Evolutionary conservation across 2,888 invertebrate species (phyloP), one percentile per base, ranked within the genome.

Genomic region (Rhynchonema sp.): DNA sequence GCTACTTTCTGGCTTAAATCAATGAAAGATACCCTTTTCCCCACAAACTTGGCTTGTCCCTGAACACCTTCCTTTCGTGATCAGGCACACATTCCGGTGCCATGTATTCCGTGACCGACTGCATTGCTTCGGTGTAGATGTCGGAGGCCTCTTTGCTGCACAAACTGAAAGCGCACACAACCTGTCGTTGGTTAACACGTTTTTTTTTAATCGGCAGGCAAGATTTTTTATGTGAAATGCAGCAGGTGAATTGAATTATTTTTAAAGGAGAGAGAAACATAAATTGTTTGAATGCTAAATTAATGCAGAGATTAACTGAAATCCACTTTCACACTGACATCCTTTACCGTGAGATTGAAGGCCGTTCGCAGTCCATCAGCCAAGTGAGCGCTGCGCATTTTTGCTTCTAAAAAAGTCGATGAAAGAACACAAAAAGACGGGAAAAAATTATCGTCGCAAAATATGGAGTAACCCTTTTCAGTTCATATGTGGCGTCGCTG

Each of bases 321-420:
- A n/a, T n/a, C n/a, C n/a, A n/a, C n/a, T n/a, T n/a, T n/a, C n/a
- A n/a, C n/a, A n/a, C n/a, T n/a, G n/a, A n/a, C n/a, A n/a, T n/a
- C n/a, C n/a, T n/a, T n/a, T 49, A 29, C 6, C 53, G 27, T 1
- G 22, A 20, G n/a, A 58, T 25, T 2, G 53, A 20, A 1, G 58
- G 58, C 9, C 17, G 17, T 25, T 52, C 52, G 53, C 58, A 58
- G 30, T 25, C 20, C 30, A 58, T 58, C 20, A 53, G 38, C 58
- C 58, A 58, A 3, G 29, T 58, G 28, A 58, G 25, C 9, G 58
- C 58, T 2, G 30, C 17, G 58, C 58, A 58, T 29, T 58, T 58
- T 26, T 52, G 58, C 58, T 53, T 13, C 58, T 58, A 46, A 6
- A 57, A 26, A 23, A 46, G 46, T 17, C 13, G 22, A 46, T 46